Conservation (phyloP, 2,888 invertebrate genomes). For the Synanthedon tipuliformis region DNA sequence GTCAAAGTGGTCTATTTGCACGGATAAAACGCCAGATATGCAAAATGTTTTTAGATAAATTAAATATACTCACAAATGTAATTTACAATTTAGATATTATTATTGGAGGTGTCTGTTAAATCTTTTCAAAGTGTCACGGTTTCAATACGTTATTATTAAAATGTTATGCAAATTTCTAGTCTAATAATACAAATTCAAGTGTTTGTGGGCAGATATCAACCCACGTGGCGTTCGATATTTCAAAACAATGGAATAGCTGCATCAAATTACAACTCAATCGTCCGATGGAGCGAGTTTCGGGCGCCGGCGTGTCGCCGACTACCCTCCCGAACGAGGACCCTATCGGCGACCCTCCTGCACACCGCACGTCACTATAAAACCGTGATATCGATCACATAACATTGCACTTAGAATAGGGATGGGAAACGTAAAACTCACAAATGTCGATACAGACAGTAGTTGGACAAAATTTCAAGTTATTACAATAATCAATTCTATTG, state of each 20-base stretch:
- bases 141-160: not conserved
- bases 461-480: too few relatives aligned
- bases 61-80: not conserved
- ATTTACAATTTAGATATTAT: not conserved
- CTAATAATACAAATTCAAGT: not conserved
- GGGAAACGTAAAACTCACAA: not conserved
- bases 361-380: conserved; percentile 11
- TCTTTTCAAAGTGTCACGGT: not conserved
- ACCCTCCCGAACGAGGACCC: conserved; percentile 25
- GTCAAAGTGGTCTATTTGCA: too few relatives aligned
- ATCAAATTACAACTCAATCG: conserved; percentile 29
- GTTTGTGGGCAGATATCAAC: conserved; percentile 3
- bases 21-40: too few relatives aligned
- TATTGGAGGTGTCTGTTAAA: not conserved
- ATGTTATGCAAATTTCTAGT: not conserved
- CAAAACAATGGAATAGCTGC: conserved; percentile 20
- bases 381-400: conserved; percentile 45
- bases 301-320: conserved; percentile 32
- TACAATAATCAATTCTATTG: too few relatives aligned
- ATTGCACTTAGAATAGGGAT: conserved; percentile 22
- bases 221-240: conserved; percentile 9
- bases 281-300: conserved; percentile 27
- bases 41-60: not conserved
- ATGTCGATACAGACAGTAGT: not conserved
- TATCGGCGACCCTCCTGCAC: conserved; percentile 21